These are phyloP conservation scores for Tetrao urogallus DNA, from an alignment of 2,113 vertebrate genomes.

Conservation along the genomic window DNA sequence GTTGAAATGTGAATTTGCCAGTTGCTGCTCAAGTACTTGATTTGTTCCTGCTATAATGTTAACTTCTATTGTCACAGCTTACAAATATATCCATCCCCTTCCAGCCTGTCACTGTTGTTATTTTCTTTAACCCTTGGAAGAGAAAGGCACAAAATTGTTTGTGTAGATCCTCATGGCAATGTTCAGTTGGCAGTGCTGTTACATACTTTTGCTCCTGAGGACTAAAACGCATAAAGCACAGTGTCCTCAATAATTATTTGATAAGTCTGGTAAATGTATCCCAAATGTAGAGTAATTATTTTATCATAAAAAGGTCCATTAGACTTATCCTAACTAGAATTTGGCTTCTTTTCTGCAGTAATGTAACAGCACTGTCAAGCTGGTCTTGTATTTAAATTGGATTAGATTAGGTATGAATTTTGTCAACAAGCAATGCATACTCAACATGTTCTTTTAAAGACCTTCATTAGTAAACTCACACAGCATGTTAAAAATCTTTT, in stretches of 20 bases:
- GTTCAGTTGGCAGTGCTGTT: neutral
- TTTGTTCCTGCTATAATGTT: constrained; percentile 41
- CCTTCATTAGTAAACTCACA: neutral
- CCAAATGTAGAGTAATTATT: constrained; percentile 45
- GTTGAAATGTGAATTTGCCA: constrained; percentile 43
- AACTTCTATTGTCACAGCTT: constrained; percentile 70
- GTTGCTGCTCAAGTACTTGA: constrained; percentile 56
- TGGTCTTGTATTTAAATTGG: neutral
- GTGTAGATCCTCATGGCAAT: constrained; percentile 21
- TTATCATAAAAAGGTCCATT: constrained; percentile 42
- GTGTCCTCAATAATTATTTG: constrained; percentile 26
- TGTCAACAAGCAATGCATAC: neutral
- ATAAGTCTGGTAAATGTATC: constrained; percentile 41
- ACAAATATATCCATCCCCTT: constrained; percentile 66
- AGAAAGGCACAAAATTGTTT: constrained; percentile 37
- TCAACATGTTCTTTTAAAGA: neutral
- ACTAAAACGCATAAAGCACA: constrained; percentile 17
- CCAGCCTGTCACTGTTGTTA: constrained; percentile 36
- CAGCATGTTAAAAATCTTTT: neutral
- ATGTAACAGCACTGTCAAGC: neutral
- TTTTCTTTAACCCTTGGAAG: constrained; percentile 57
- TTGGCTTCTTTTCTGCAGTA: constrained; percentile 1
- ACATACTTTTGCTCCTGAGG: neutral
- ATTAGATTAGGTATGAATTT: neutral
- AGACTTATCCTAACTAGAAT: constrained; percentile 25